Conservation (phyloP, 2,888 invertebrate genomes). For the Atrina japonica region DNA sequence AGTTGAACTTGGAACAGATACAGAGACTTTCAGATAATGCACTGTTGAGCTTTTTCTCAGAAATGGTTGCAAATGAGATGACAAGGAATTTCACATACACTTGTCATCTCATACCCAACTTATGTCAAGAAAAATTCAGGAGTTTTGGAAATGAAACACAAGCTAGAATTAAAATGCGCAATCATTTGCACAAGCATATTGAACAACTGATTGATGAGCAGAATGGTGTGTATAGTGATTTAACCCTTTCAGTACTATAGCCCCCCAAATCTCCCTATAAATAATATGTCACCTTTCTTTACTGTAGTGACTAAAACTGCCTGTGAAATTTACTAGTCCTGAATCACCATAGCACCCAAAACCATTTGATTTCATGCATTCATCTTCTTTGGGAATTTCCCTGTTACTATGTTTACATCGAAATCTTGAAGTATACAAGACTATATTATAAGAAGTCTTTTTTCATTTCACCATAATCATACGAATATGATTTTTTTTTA, state of each 20-base stretch:
- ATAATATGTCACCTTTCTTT: too few species aligned
- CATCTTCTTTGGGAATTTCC: too few species aligned
- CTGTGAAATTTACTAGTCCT: background rate
- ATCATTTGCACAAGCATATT: conserved; percentile 82
- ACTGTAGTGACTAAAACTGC: too few species aligned
- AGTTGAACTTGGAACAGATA: conserved; percentile 75
- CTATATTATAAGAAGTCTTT: too few species aligned
- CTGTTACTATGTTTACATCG: too few species aligned
- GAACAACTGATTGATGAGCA: conserved; percentile 70
- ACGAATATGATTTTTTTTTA: too few species aligned
- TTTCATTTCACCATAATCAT: too few species aligned
- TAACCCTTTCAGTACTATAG: too few species aligned
- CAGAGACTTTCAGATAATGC: conserved; percentile 81
- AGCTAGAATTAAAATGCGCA: conserved; percentile 82
- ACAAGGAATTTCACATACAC: conserved; percentile 82
- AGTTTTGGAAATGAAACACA: conserved; percentile 84
- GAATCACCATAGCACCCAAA: too few species aligned
- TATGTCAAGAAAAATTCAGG: conserved; percentile 82
- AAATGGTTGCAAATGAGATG: conserved; percentile 82
- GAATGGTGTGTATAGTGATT: conserved; percentile 64
- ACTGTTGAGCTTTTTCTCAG: conserved; percentile 82
- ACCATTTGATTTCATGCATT: conserved; percentile 11
- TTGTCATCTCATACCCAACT: conserved; percentile 82
- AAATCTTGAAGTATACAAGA: too few species aligned
- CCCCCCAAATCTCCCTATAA: too few species aligned